Percentiles rank a stretch among this genome's conserved stretches.
Evolutionary conservation across 37 sponge, comb jelly and placozoan genomes (phyloP).

Genomic region (Spongilla lacustris): DNA sequence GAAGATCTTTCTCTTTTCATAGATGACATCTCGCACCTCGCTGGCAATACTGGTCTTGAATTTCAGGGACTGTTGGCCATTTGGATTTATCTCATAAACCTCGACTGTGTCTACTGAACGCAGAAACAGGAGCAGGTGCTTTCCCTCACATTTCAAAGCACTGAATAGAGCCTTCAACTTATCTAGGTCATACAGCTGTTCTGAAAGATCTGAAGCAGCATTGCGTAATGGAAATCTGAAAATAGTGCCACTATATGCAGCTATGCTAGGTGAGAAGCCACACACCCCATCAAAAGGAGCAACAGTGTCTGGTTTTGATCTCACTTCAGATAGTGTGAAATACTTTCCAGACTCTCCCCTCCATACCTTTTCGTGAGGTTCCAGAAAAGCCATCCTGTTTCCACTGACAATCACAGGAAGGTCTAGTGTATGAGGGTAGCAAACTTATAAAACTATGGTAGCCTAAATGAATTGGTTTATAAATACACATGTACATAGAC

Average conservation of each 20-base stretch:
- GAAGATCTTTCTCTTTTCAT: background rate
- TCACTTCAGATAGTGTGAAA: slow-evolving; percentile 2
- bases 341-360: slow-evolving; percentile 29
- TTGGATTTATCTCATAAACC: slow-evolving; percentile 22
- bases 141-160: slow-evolving; percentile 41
- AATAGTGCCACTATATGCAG: slow-evolving; percentile 48
- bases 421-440: slow-evolving; percentile 33
- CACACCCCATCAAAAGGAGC: slow-evolving; percentile 50
- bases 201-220: slow-evolving; percentile 31
- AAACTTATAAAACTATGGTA: too few relatives aligned
- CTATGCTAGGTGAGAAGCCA: slow-evolving; percentile 22
- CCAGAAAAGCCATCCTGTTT: slow-evolving; percentile 57
- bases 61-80: background rate
- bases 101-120: slow-evolving; percentile 49
- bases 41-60: slow-evolving; percentile 13
- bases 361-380: slow-evolving; percentile 74
- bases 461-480: too few relatives aligned
- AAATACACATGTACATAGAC: too few relatives aligned
- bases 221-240: slow-evolving; percentile 83
- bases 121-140: slow-evolving; percentile 56
- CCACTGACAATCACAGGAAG: slow-evolving; percentile 76
- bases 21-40: background rate
- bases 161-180: slow-evolving; percentile 19
- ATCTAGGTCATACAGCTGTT: slow-evolving; percentile 23
- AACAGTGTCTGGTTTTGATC: slow-evolving; percentile 7